A percentile compares a stretch with the other conserved stretches of the same genome.
Evolutionary conservation across 2,113 vertebrate species (phyloP).

Genomic region (Gorilla gorilla): DNA sequence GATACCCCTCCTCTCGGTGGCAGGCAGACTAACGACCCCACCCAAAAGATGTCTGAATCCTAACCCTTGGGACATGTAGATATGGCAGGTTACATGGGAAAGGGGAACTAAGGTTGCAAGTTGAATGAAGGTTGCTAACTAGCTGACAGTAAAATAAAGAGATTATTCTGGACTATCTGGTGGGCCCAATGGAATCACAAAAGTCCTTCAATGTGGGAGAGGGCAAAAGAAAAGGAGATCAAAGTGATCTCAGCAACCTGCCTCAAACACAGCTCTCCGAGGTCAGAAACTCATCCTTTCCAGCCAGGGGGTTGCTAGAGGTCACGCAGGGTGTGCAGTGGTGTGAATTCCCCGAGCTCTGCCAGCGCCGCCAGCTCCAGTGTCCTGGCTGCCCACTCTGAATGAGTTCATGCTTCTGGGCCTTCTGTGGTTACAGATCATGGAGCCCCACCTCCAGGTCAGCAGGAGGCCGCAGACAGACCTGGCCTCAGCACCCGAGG

Average conservation of each 20-base stretch:
- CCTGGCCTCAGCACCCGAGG: background rate
- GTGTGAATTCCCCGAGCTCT: background rate
- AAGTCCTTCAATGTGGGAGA: background rate
- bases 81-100: accelerated
- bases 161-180: background rate
- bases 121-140: background rate
- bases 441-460: too few species aligned
- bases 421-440: background rate
- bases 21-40: background rate
- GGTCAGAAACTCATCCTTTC: background rate
- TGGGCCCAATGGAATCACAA: accelerated
- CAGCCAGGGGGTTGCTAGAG: background rate
- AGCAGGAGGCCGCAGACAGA: background rate
- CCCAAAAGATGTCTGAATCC: too few species aligned
- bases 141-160: background rate
- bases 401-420: background rate
- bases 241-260: background rate
- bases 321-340: background rate
- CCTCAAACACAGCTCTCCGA: too few species aligned
- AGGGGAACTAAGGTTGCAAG: too few species aligned
- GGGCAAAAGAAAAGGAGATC: background rate
- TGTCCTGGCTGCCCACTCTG: too few species aligned
- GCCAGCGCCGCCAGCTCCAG: background rate
- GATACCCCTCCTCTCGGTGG: background rate
- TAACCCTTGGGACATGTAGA: background rate